phyloP scores from a whole-genome alignment of 2,888 invertebrate species.

The Rugalucina vietnamica region DNA sequence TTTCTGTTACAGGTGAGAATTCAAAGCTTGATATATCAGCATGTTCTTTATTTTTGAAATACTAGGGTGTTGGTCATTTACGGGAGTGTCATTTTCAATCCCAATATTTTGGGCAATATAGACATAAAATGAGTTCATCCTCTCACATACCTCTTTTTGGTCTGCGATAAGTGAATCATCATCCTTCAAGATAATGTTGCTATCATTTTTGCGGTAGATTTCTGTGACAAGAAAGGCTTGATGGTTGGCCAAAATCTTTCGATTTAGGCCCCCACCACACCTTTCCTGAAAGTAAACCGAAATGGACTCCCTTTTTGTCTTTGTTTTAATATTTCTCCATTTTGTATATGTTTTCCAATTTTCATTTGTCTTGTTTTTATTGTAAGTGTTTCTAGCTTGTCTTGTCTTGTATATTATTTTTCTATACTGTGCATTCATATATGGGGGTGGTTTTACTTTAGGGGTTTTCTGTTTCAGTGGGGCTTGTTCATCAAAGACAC shows the following conservation, averaged over 20 bases:
- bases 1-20: background rate
- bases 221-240: constrained; percentile 5
- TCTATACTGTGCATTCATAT: background rate
- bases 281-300: constrained; percentile 8
- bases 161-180: background rate
- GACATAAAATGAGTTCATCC: background rate
- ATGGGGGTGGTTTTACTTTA: background rate
- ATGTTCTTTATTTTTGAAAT: background rate
- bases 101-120: constrained; percentile 1
- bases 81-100: background rate
- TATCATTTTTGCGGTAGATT: background rate
- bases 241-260: background rate
- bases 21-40: background rate
- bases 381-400: background rate
- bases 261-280: background rate
- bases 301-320: background rate
- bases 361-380: background rate
- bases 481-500: constrained; percentile 1
- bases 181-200: constrained; percentile 13
- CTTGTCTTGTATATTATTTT: background rate
- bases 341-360: background rate
- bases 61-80: background rate
- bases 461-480: background rate
- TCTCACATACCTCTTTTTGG: background rate
- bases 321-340: background rate